Evolutionary conservation across 2,797 vertebrate species (phyloP), one percentile per base, ranked within the genome.

Genomic region (Tauraco hartlaubi): DNA sequence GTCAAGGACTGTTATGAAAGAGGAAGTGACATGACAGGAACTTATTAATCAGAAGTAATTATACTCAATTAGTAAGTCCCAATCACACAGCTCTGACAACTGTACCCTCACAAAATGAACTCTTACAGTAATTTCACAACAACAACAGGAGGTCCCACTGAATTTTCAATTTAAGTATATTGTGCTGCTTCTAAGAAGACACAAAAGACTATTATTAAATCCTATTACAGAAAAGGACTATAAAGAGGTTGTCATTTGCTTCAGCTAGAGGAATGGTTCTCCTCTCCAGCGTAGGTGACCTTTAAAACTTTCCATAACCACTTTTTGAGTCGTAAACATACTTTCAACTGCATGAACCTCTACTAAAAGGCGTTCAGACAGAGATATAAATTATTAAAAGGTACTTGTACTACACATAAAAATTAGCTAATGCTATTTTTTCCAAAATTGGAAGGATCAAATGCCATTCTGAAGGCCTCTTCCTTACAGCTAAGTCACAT

Each of bases 11-110:
- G 55, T 75, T 86, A 86, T 6, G 48, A 79, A 63, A 79, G 43
- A 96, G 83, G 94, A 93, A 88, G 35, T 91, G 79, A 86, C 58
- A n/a, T 61, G 51, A 74, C 85, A 90, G 90, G 79, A 95, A 84
- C 83, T 90, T 63, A 86, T 41, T 83, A 94, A 94, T 59, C 56
- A 83, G 33, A 85, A 67, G 33, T 71, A 90, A 92, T 94, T 80
- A 74, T 6, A 88, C 1, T 39, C 15, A 88, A 77, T 85, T 77
- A 89, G 2, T 33, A 64, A 72, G 61, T 23, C 23, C 37, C 41
- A 67, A 31, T 88, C 14, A 14, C 52, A 86, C 49, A 64, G 54
- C 46, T 61, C 46, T 44, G 51, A 77, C 63, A 91, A 55, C 46
- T 63, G 26, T 12, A 87, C 15, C 81, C 81, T 77, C 75, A 59